A percentile compares a stretch with the other conserved stretches of the same genome.
Evolutionary conservation across 2,113 vertebrate species (phyloP).

Genomic region (Lepisosteus osseus): DNA sequence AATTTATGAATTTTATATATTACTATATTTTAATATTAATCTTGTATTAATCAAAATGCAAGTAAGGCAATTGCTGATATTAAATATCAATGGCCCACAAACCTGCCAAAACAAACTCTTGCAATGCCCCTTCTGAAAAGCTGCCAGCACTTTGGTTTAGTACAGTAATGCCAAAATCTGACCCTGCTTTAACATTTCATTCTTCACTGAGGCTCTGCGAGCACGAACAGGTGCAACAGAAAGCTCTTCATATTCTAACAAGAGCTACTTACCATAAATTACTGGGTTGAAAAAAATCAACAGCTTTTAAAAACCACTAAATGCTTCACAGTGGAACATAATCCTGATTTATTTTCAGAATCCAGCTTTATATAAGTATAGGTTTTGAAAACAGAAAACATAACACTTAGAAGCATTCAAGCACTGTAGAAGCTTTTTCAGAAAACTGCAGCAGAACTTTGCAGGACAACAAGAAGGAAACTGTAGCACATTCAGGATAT

Average conservation of each 20-base stretch:
- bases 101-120: neutral
- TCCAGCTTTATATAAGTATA: neutral
- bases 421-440: too few relatives aligned
- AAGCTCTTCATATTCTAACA: neutral
- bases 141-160: too few relatives aligned
- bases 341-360: neutral
- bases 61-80: neutral
- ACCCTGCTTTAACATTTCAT: too few relatives aligned
- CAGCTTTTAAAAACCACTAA: neutral
- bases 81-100: neutral
- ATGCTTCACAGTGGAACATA: neutral
- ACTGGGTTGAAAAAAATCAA: neutral
- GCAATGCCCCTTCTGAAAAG: neutral
- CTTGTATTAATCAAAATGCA: constrained; percentile 16
- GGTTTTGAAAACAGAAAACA: neutral
- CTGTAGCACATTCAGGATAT: too few relatives aligned
- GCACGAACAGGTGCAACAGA: neutral
- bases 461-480: too few relatives aligned
- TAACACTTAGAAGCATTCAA: too few relatives aligned
- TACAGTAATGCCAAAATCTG: too few relatives aligned
- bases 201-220: neutral
- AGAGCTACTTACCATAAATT: neutral
- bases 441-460: too few relatives aligned
- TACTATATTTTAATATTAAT: constrained; percentile 8
- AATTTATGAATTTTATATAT: too few relatives aligned